These are phyloP conservation scores for Drosophila tristis DNA, from an alignment of 1,140 invertebrate species.

Conservation along the genomic window DNA sequence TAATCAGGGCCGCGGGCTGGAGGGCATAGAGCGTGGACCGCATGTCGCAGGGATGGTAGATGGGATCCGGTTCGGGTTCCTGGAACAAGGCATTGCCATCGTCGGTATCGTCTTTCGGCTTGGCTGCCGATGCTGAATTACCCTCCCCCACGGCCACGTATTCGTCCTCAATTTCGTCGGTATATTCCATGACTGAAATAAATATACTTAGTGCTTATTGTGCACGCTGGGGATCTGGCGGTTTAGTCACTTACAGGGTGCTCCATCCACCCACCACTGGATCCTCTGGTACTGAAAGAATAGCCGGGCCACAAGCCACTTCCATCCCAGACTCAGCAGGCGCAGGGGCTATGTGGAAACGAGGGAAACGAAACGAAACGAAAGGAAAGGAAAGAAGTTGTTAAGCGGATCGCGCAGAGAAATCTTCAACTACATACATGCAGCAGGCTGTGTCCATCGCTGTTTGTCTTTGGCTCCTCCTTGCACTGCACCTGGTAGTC, in stretches of 20 bases:
- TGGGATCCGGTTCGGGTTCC: slow-evolving; percentile 77
- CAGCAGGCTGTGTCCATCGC: slow-evolving; percentile 56
- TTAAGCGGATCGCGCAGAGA: not conserved
- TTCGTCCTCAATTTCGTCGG: slow-evolving; percentile 74
- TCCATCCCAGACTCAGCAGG: slow-evolving; percentile 65
- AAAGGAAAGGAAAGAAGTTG: not conserved
- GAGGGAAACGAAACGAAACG: no score
- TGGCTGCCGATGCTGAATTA: slow-evolving; percentile 69
- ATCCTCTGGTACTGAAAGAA: slow-evolving; percentile 72
- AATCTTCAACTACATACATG: slow-evolving; percentile 53
- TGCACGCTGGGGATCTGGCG: no score
- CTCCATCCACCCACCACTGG: slow-evolving; percentile 79
- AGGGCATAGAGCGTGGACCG: slow-evolving; percentile 88
- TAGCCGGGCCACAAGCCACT: slow-evolving; percentile 68
- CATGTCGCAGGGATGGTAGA: slow-evolving; percentile 87
- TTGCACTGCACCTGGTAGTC: slow-evolving; percentile 94
- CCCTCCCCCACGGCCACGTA: slow-evolving; percentile 71
- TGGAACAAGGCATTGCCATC: slow-evolving; percentile 79
- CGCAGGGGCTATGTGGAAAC: slow-evolving; percentile 53
- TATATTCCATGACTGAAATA: slow-evolving; percentile 71
- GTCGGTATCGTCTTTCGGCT: slow-evolving; percentile 75
- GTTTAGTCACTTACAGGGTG: slow-evolving; percentile 72
- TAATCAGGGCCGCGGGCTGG: slow-evolving; percentile 86
- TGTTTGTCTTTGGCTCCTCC: slow-evolving; percentile 42
- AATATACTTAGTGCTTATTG: not conserved